Percentiles rank a stretch among this genome's conserved stretches.
Conservation (phyloP, 1,140 invertebrate species). For the Drosophila simulans region DNA sequence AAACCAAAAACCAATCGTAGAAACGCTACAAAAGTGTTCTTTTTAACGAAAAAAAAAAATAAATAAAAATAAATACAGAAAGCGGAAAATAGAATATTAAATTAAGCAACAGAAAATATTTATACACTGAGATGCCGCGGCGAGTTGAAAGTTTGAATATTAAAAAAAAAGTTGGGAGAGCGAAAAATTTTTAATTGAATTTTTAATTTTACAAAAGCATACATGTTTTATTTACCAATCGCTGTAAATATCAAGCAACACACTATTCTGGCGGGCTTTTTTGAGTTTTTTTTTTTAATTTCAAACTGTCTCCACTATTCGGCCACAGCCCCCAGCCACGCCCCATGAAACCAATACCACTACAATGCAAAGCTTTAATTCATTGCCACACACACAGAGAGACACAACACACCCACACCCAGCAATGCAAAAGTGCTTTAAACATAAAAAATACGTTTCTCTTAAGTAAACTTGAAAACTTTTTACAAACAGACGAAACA, state of each 20-base stretch:
- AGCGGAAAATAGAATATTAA: constrained; percentile 33
- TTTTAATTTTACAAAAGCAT: constrained; percentile 47
- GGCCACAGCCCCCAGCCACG: constrained; percentile 13
- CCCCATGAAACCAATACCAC: constrained; percentile 6
- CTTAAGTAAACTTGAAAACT: constrained; percentile 26
- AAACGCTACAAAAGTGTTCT: constrained; percentile 65
- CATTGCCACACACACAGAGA: constrained; percentile 12
- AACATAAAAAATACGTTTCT: constrained; percentile 22
- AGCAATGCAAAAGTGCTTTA: constrained; percentile 49
- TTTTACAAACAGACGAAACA: constrained; percentile 23
- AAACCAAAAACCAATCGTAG: constrained; percentile 40
- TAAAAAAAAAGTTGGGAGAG: constrained; percentile 12
- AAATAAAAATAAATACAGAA: constrained; percentile 23
- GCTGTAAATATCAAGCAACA: constrained; percentile 69
- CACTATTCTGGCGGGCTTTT: constrained; percentile 12
- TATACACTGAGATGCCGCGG: constrained; percentile 58
- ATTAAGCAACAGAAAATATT: constrained; percentile 54
- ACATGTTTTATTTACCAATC: constrained; percentile 44
- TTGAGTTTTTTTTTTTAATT: not conserved
- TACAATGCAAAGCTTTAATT: constrained; percentile 50
- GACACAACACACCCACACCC: constrained; percentile 8
- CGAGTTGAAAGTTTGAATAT: constrained; percentile 58
- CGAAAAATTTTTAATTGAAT: constrained; percentile 21
- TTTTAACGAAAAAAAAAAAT: constrained; percentile 56
- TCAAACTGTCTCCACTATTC: constrained; percentile 7